Evolutionary conservation across 2,797 vertebrate genomes (phyloP), one percentile per base, ranked within the genome.

Genomic region (Echiichthys vipera): DNA sequence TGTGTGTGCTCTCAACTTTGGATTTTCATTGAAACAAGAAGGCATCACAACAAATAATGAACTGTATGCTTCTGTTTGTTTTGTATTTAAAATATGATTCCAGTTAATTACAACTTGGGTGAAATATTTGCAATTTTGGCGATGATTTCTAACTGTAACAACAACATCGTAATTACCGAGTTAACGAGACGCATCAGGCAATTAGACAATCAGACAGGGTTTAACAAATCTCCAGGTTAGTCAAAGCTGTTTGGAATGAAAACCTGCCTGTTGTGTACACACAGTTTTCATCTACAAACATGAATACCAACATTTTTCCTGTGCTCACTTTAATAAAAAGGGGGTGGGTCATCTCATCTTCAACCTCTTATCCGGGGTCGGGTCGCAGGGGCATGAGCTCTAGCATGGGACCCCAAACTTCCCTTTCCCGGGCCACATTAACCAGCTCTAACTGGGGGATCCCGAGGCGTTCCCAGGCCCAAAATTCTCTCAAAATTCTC

Each of bases 1-100:
- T 71, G 51, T 47, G 49, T 63, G 69, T 54, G 22, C 39, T 57
- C 50, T 58, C 27, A 62, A 61, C 47, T 29, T 56, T 74, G 77
- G 18, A 27, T 74, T 85, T 85, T 74, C 72, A 65, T 42, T 49
- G 42, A 66, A 69, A 80, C 64, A 54, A 78, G 78, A 59, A 51
- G 51, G 54, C 76, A 42, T 54, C 40, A 55, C 47, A 64, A 74
- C 77, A 61, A 67, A 50, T 37, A 65, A 51, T 36, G 29, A 30
- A 25, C 43, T 42, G 46, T 67, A 50, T 71, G 46, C 72, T 67
- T 76, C 47, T 47, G 65, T 78, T 72, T 67, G 77, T 80, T 86
- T 77, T 75, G n/a, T 69, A 81, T 74, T 58, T 59, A n/a, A 79
- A 67, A 36, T 47, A 55, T 36, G 15, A 10, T 56, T 78, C 4